Evolutionary conservation across 1,140 invertebrate genomes (phyloP), one percentile per base, ranked within the genome.

Genomic region (Atta texana): DNA sequence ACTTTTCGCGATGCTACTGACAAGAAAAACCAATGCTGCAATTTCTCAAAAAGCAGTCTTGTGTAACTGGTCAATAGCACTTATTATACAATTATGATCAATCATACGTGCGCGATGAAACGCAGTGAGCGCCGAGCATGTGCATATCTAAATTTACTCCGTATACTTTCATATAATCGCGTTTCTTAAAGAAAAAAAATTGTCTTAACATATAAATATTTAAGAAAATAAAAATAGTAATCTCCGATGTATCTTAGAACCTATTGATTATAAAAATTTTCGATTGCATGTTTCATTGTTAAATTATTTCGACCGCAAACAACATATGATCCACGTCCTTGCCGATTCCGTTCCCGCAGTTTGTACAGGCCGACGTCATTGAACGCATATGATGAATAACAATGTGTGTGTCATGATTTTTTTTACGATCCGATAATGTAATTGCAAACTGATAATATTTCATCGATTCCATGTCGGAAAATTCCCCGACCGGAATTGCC

Each of bases 21-120:
- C 18, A 82, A 59, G 69, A 61, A 84, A 24, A 24, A 61, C 34
- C 5, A 8, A 66, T 31, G 24, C 51, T 28, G 39, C 24, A 75
- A 75, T 63, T 16, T 74, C 14, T 8, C 39, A 24, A 44, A 28
- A 16, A 21, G 8, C 24, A n/a, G 18, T 31, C 24, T 24, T 31
- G 28, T 3, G n/a, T 61, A 51, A 61, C 28, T 84, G 18, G 49
- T 10, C 18, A 18, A 63, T 63, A 61, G 28, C 14, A 21, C 28
- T 16, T 10, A 84, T 75, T 75, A 84, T 63, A 24, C 44, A 82
- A 84, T 75, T 84, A 1, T 1, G 21, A 57, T 74, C 14, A 14
- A 84, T 84, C 44, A 84, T 5, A 34, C 7, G 34, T 39, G 6
- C 34, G 28, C 31, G 14, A 34, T 14, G n/a, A 69, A 51, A 14